These are phyloP conservation scores for Turnix velox DNA, from an alignment of 2,113 vertebrate genomes.

Conservation along the genomic window DNA sequence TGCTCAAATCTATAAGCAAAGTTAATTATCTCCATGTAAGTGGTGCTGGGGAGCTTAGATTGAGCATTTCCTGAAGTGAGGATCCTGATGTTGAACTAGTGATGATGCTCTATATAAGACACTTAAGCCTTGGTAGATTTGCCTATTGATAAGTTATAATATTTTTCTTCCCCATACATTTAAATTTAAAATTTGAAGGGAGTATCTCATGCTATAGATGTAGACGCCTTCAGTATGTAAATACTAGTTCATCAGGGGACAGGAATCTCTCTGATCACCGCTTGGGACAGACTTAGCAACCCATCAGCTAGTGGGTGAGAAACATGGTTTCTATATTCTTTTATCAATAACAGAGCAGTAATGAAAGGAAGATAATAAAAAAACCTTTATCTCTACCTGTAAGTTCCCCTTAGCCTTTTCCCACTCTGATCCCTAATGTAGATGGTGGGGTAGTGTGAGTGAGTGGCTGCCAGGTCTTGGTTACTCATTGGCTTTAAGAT, in stretches of 20 bases:
- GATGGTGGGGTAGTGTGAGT: not conserved
- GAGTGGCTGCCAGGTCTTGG: not conserved
- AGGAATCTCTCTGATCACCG: not conserved
- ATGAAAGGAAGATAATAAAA: not conserved
- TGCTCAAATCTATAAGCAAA: too few species aligned
- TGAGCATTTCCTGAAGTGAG: fast-evolving
- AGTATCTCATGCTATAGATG: not conserved
- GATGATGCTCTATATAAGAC: not conserved
- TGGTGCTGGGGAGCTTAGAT: not conserved
- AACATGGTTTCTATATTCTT: not conserved
- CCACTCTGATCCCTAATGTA: not conserved
- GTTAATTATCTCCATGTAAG: fast-evolving
- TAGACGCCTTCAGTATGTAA: not conserved
- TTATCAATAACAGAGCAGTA: not conserved
- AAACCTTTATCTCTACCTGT: not conserved
- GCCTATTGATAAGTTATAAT: fast-evolving
- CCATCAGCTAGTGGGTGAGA: not conserved
- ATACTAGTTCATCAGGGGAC: not conserved
- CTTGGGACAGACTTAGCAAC: not conserved
- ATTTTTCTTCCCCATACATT: fast-evolving
- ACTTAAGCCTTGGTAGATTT: not conserved
- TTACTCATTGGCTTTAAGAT: not conserved
- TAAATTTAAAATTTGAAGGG: not conserved
- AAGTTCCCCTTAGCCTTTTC: not conserved
- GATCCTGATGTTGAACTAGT: not conserved